A percentile compares a stretch with the other conserved stretches of the same genome.
phyloP scores from a whole-genome alignment of 2,888 invertebrate species.

The Seira musarum region DNA sequence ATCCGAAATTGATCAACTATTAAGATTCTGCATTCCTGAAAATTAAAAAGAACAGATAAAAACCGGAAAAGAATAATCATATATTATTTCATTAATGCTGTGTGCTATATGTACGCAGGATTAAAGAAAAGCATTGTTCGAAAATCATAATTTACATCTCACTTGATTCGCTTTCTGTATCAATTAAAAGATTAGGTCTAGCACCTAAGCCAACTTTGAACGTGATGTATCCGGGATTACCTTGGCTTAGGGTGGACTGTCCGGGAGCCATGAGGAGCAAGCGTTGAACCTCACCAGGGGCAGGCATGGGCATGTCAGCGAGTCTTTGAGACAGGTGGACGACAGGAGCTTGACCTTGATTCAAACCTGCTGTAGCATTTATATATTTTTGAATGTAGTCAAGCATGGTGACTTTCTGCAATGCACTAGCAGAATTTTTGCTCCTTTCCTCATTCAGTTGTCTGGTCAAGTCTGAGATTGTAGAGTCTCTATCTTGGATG shows the following conservation, averaged over 20 bases:
- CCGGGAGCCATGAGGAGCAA: not conserved
- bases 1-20: too few species aligned
- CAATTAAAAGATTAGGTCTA: not conserved
- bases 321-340: conserved; percentile 18
- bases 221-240: not conserved
- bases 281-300: not conserved
- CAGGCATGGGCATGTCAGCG: conserved; percentile 22
- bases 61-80: too few species aligned
- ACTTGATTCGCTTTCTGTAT: not conserved
- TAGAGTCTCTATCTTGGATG: not conserved
- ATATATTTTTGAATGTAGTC: conserved; percentile 1
- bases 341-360: not conserved
- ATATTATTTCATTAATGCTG: too few species aligned
- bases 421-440: conserved; percentile 22
- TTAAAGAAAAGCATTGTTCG: not conserved
- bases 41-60: too few species aligned
- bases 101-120: too few species aligned
- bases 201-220: not conserved
- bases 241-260: not conserved
- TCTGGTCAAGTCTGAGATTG: not conserved
- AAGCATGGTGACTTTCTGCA: conserved; percentile 20
- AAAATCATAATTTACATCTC: not conserved
- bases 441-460: not conserved
- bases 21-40: too few species aligned
- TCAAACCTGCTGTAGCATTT: not conserved